Base-by-base conservation (phyloP, 2,888 invertebrate species). In the Petrophora chlorosata region DNA sequence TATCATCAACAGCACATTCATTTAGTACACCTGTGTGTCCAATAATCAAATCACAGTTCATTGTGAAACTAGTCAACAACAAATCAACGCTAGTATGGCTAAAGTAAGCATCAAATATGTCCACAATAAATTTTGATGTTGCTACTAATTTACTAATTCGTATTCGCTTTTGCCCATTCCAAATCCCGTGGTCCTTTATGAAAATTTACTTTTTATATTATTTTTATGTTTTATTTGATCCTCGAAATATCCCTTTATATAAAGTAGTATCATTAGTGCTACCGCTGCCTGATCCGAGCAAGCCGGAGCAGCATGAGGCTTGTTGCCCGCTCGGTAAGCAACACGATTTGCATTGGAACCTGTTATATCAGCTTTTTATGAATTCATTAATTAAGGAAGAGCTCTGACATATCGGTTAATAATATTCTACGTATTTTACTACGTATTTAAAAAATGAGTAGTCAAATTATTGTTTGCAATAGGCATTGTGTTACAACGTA, bases 291-390 rank as follows among this genome's bases (percentile, higher is more conserved):
- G 94, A 96, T 91, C 95, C 96, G 83, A 93, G 94, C 88, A 95
- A 95, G 91, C 95, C 96, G 82, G 95, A 95, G 92, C 95, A 96
- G 94, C 96, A 96, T 92, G 96, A 96, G 92, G 95, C 95, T 91
- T 95, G 95, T 94, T 96, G 96, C 92, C 95, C 95, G 85, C 93
- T 95, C 90, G 94, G 94, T 94, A 94, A 94, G 94, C 86, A 64
- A 73, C 69, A 61, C 63, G 70, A 61, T 70, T 67, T 76, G 75
- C 52, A 48, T 71, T 71, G 76, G 73, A 73, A 78, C 73, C 63
- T 59, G 55, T 49, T n/a, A n/a, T n/a, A n/a, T n/a, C n/a, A n/a
- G n/a, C n/a, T n/a, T n/a, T n/a, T n/a, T n/a, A n/a, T n/a, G n/a
- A n/a, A n/a, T n/a, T n/a, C n/a, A n/a, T n/a, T n/a, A n/a, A n/a